phyloP scores from a whole-genome alignment of 2,113 vertebrate species.

The Centrocercus urophasianus region DNA sequence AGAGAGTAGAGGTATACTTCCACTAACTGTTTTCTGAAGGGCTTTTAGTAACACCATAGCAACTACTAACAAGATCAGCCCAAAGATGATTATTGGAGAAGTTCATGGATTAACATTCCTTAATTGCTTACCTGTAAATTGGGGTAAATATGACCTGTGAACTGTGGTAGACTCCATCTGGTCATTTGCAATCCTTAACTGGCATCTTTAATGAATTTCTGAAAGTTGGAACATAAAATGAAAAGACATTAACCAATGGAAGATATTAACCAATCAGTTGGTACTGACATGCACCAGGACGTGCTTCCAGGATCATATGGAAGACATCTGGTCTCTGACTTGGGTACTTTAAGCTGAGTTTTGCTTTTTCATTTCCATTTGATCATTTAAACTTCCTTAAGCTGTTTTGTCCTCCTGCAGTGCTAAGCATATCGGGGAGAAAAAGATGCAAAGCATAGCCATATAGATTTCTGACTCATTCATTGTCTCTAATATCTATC shows the following conservation, averaged over 20 bases:
- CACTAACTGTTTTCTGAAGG: neutral
- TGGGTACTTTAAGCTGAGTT: neutral
- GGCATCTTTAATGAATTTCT: neutral
- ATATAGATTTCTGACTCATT: neutral
- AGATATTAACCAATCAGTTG: neutral
- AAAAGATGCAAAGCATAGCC: neutral
- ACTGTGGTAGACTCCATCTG: neutral
- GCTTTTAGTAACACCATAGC: rapidly evolving
- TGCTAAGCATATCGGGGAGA: neutral
- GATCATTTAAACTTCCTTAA: neutral
- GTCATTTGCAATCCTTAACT: neutral
- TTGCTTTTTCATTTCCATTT: neutral
- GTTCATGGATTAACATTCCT: neutral
- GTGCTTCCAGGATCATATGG: neutral
- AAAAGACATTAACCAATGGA: neutral
- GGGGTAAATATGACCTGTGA: neutral
- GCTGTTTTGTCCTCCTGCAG: neutral
- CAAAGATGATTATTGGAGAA: neutral
- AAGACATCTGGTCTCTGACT: neutral
- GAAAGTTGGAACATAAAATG: neutral
- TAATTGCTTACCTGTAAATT: neutral
- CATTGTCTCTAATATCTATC: neutral
- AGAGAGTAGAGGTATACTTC: neutral
- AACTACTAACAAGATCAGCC: neutral
- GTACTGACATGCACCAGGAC: neutral